Conservation (phyloP, 2,797 vertebrate genomes). For the Vultur gryphus region DNA sequence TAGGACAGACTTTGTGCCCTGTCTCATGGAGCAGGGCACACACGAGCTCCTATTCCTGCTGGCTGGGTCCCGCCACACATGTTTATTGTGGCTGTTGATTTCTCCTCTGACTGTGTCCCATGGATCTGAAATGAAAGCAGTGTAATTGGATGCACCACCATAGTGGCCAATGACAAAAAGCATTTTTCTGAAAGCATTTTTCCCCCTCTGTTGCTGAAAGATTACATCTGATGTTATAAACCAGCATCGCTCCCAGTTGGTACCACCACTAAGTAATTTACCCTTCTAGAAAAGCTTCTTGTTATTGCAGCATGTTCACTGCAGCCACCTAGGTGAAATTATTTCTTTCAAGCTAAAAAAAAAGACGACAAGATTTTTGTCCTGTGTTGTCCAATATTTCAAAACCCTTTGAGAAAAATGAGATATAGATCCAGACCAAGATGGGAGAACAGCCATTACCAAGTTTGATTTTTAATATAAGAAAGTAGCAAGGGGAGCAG, state of each 20-base stretch:
- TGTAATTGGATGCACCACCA: not conserved
- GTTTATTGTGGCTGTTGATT: not conserved
- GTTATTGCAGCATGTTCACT: not conserved
- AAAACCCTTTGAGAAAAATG: not conserved
- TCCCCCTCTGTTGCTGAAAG: not conserved
- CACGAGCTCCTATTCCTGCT: not conserved
- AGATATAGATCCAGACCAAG: not conserved
- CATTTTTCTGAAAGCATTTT: constrained; percentile 15
- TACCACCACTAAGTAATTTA: constrained; percentile 28
- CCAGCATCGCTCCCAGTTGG: not conserved
- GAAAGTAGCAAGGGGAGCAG: not conserved
- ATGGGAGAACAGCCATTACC: not conserved
- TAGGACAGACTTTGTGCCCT: not conserved
- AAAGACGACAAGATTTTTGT: not conserved
- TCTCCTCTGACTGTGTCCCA: not conserved
- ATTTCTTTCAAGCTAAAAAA: not conserved
- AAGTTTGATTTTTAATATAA: not conserved
- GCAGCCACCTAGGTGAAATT: not conserved
- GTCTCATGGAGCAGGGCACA: not conserved
- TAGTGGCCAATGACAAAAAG: not conserved
- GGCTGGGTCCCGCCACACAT: not conserved
- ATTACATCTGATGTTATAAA: constrained; percentile 45
- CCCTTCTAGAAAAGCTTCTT: constrained; percentile 29
- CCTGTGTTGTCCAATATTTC: not conserved
- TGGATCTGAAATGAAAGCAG: not conserved